phyloP scores from a whole-genome alignment of 2,113 vertebrate genomes.

The western clawed frog (Xenopus tropicalis) region DNA sequence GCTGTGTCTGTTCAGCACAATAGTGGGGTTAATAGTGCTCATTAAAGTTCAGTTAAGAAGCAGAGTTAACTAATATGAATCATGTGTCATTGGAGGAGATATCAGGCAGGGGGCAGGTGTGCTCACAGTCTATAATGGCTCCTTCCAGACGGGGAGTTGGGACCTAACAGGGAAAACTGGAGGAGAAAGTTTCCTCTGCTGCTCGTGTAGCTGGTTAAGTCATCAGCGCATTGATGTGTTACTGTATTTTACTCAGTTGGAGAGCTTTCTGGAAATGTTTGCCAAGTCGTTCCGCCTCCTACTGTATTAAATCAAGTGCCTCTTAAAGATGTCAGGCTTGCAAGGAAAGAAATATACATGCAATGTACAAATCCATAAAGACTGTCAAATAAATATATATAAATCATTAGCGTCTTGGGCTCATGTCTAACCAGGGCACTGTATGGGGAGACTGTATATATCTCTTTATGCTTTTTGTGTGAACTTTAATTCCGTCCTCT shows the following conservation, averaged over 20 bases:
- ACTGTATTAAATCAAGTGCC: conserved; percentile 32
- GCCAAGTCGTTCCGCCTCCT: conserved; percentile 34
- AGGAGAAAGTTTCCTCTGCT: conserved; percentile 33
- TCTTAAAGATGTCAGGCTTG: conserved; percentile 25
- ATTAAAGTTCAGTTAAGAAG: conserved; percentile 35
- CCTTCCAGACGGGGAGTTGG: conserved; percentile 9
- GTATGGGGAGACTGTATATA: no score
- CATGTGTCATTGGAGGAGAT: conserved; percentile 37
- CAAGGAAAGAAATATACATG: background rate
- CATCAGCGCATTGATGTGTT: conserved; percentile 32
- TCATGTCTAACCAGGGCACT: no score
- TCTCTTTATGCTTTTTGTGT: no score
- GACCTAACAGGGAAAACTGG: conserved; percentile 19
- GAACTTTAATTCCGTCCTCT: no score
- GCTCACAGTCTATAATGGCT: conserved; percentile 14
- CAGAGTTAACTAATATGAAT: conserved; percentile 44
- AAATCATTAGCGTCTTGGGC: no score
- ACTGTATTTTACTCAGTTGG: conserved; percentile 34
- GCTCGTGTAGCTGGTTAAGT: conserved; percentile 42
- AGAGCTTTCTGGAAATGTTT: conserved; percentile 22
- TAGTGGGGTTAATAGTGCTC: conserved; percentile 20
- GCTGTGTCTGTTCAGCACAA: background rate
- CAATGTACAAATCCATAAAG: background rate
- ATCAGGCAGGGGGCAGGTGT: conserved; percentile 3
- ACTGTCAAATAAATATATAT: no score